Conservation (phyloP, 2,888 invertebrate species). For the Andrena bucephala region DNA sequence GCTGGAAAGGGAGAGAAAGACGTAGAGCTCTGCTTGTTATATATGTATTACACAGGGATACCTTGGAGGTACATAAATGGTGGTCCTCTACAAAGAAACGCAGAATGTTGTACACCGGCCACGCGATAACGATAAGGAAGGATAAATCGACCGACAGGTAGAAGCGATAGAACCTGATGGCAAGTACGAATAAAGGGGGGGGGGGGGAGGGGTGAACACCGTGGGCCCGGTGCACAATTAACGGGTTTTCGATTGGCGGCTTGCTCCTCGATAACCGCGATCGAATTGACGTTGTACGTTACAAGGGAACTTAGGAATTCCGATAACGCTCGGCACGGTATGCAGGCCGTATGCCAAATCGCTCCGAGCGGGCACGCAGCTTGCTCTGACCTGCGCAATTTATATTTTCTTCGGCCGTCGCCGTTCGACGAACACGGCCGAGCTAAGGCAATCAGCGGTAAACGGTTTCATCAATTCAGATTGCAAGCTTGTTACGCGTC, state of each 20-base stretch:
- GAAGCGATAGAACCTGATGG: not conserved
- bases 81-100: slow-evolving; percentile 22
- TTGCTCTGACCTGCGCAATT: slow-evolving; percentile 54
- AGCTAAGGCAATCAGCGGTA: slow-evolving; percentile 13
- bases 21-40: not conserved
- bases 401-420: slow-evolving; percentile 42
- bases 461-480: slow-evolving; percentile 56
- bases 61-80: not conserved
- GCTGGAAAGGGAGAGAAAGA: not conserved
- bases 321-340: slow-evolving; percentile 58
- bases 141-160: slow-evolving; percentile 13
- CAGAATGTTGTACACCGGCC: slow-evolving; percentile 37
- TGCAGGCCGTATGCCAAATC: slow-evolving; percentile 67
- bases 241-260: slow-evolving; percentile 51
- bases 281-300: slow-evolving; percentile 44
- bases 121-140: slow-evolving; percentile 58
- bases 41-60: not conserved
- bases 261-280: slow-evolving; percentile 52
- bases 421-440: slow-evolving; percentile 29
- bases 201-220: not conserved
- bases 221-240: slow-evolving; percentile 47
- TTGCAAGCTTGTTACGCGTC: slow-evolving; percentile 21
- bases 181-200: not conserved
- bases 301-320: slow-evolving; percentile 61
- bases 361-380: slow-evolving; percentile 28